Percentiles rank a stretch among this genome's conserved stretches.
These are phyloP conservation scores for Corythornis leucogaster DNA, from an alignment of 2,797 vertebrate genomes.

Conservation along the genomic window DNA sequence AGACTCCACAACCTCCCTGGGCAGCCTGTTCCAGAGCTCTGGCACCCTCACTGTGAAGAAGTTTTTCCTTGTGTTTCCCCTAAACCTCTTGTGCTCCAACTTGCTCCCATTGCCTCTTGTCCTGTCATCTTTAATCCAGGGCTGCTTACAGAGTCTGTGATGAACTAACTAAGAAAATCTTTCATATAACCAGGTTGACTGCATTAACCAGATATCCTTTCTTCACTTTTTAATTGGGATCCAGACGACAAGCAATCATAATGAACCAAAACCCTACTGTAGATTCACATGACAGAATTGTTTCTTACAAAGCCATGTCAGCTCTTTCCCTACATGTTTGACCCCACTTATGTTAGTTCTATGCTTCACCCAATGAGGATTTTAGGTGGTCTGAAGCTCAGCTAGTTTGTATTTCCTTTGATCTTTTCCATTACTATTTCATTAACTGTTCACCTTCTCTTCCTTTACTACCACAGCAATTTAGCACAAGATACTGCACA, in stretches of 20 bases:
- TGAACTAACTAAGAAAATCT: not conserved
- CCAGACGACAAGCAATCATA: not conserved
- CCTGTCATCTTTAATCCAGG: not conserved
- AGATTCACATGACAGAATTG: not conserved
- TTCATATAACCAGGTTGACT: not conserved
- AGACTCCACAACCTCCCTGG: too few relatives aligned
- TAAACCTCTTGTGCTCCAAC: too few relatives aligned
- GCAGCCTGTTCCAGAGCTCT: too few relatives aligned
- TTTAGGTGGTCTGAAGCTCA: not conserved
- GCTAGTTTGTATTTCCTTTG: not conserved
- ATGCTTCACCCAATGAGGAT: not conserved
- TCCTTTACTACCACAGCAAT: not conserved
- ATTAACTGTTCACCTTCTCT: not conserved
- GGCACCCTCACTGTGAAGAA: too few relatives aligned
- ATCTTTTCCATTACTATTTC: not conserved
- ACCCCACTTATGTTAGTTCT: not conserved
- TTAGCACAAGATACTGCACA: not conserved
- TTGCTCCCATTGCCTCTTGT: too few relatives aligned
- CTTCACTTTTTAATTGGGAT: not conserved
- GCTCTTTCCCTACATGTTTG: not conserved
- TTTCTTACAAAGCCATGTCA: not conserved
- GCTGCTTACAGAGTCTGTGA: not conserved
- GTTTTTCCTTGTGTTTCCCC: too few relatives aligned
- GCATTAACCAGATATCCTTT: not conserved
- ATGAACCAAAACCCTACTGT: not conserved